phyloP scores from a whole-genome alignment of 2,113 vertebrate genomes.

The Microtus ochrogaster region DNA sequence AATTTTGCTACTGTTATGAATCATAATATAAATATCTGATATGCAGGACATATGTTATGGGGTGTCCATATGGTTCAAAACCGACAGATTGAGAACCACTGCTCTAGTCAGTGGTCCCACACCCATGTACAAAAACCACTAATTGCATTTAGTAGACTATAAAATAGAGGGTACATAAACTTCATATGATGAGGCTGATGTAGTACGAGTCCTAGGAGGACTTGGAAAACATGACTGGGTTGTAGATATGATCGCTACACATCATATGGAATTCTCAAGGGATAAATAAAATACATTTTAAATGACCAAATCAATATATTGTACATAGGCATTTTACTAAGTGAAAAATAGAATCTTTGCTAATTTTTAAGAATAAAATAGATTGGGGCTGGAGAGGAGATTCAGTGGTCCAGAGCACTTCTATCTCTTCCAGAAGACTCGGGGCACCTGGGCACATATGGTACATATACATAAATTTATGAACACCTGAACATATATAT shows the following conservation, averaged over 20 bases:
- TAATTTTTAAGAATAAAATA: neutral
- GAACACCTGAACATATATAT: neutral
- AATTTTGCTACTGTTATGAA: too few relatives aligned
- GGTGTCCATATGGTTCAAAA: too few relatives aligned
- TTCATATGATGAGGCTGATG: neutral
- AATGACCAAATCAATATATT: neutral
- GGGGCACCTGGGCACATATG: neutral
- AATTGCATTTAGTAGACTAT: neutral
- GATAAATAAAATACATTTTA: neutral
- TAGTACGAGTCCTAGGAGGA: neutral
- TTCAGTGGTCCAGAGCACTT: neutral
- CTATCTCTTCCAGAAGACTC: neutral
- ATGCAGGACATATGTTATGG: too few relatives aligned
- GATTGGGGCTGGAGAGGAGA: neutral
- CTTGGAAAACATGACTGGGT: neutral
- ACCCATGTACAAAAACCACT: neutral
- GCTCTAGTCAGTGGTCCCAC: too few relatives aligned
- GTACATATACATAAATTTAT: neutral
- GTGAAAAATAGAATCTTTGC: neutral
- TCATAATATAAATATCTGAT: too few relatives aligned
- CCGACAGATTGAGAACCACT: too few relatives aligned
- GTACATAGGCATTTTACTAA: neutral
- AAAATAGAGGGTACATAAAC: neutral
- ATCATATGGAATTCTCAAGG: neutral
- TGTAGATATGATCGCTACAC: neutral